Evolutionary conservation across 2,113 vertebrate genomes (phyloP).

Genomic region (Bubo scandiacus): DNA sequence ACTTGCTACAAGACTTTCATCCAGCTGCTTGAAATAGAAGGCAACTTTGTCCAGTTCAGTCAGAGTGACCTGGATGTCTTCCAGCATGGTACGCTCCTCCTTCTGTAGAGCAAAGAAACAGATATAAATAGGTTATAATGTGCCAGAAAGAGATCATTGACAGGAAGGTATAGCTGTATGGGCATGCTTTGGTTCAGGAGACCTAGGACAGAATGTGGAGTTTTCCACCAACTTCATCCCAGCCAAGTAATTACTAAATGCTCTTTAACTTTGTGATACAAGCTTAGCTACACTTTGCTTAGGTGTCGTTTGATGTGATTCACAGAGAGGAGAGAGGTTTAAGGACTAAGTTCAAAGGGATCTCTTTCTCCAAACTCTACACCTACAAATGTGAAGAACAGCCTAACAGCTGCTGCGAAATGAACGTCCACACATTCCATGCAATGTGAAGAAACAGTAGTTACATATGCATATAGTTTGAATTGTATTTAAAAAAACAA

Average conservation of each 20-base stretch:
- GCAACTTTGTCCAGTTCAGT: conserved; percentile 93
- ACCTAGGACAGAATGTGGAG: not conserved
- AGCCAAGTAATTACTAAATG: not conserved
- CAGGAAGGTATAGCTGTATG: not conserved
- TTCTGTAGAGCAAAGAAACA: conserved; percentile 74
- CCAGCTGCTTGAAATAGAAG: conserved; percentile 91
- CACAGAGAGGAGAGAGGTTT: not conserved
- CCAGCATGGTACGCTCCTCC: conserved; percentile 92
- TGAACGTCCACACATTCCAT: not conserved
- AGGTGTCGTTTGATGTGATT: not conserved
- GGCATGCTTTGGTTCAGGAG: not conserved
- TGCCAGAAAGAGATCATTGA: not conserved
- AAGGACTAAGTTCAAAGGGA: not conserved
- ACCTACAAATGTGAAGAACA: not conserved
- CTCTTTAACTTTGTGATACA: not conserved
- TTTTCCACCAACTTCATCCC: not conserved
- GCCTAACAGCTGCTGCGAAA: not conserved
- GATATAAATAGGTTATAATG: not conserved
- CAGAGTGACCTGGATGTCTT: conserved; percentile 91
- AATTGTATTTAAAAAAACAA: not conserved
- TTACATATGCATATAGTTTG: not conserved
- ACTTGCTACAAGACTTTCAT: conserved; percentile 94
- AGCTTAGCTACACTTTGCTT: not conserved
- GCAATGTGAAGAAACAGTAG: not conserved
- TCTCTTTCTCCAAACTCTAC: not conserved